Percentiles rank a stretch among this genome's conserved stretches.
These are phyloP conservation scores for Tachypleus tridentatus DNA, from an alignment of 1,140 invertebrate species.

Conservation along the genomic window DNA sequence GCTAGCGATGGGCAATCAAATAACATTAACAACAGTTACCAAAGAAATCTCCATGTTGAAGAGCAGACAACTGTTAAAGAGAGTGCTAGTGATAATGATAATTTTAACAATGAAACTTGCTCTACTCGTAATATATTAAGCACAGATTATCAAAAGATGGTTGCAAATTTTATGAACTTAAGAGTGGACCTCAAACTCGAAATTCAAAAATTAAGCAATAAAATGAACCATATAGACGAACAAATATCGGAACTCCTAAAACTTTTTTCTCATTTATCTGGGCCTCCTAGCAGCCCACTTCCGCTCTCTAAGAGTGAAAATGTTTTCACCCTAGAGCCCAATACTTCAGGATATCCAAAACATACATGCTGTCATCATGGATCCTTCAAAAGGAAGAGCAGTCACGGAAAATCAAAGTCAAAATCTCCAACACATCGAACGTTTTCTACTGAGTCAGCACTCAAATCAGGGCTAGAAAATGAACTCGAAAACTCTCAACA, in stretches of 20 bases:
- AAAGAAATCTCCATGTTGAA: not conserved
- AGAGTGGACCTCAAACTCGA: slow-evolving; percentile 76
- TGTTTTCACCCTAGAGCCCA: not conserved
- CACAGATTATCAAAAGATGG: slow-evolving; percentile 54
- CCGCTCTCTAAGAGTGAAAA: slow-evolving; percentile 11
- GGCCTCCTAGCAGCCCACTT: not conserved
- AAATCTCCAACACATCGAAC: slow-evolving; percentile 8
- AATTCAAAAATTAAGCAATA: slow-evolving; percentile 67
- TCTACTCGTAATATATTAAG: not conserved
- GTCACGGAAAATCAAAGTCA: slow-evolving; percentile 7
- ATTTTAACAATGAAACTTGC: not conserved
- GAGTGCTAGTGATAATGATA: not conserved
- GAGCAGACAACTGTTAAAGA: not conserved
- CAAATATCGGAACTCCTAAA: slow-evolving; percentile 46
- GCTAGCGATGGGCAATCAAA: slow-evolving; percentile 2
- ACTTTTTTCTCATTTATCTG: slow-evolving; percentile 3
- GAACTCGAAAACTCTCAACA: slow-evolving; percentile 27
- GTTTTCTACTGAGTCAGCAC: slow-evolving; percentile 18
- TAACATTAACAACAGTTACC: not conserved
- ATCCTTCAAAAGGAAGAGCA: slow-evolving; percentile 11
- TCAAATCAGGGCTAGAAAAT: slow-evolving; percentile 29
- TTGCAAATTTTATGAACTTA: slow-evolving; percentile 71
- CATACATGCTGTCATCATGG: no score
- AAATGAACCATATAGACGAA: slow-evolving; percentile 67
- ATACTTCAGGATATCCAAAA: no score